Evolutionary conservation across 2,888 invertebrate species (phyloP).

Genomic region (Andrena haemorrhoa): DNA sequence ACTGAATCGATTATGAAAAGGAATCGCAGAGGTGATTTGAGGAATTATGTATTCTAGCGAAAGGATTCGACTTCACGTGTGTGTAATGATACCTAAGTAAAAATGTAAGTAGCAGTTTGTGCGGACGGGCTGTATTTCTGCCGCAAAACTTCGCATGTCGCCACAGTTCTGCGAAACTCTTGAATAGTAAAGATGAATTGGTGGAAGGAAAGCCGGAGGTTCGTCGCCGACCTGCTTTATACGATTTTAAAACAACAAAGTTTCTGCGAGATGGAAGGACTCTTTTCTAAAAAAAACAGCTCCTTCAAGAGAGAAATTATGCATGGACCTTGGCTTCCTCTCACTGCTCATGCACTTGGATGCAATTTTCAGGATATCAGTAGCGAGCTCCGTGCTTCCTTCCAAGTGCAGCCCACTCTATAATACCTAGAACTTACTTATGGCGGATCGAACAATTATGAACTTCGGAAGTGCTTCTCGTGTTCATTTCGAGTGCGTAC

Average conservation of each 20-base stretch:
- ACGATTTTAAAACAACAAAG: conserved; percentile 13
- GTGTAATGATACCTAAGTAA: background rate
- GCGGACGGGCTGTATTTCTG: background rate
- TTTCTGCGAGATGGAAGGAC: background rate
- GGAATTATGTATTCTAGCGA: background rate
- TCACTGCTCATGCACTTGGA: background rate
- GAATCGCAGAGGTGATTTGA: background rate
- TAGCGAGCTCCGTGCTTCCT: conserved; percentile 7
- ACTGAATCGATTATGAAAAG: background rate
- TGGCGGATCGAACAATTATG: conserved; percentile 2
- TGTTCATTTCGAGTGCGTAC: background rate
- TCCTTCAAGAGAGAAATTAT: conserved; percentile 22
- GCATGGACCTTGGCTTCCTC: conserved; percentile 8
- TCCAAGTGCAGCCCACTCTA: background rate
- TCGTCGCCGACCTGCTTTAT: background rate
- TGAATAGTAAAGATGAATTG: background rate
- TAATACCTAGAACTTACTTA: conserved; percentile 17
- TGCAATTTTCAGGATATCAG: conserved; percentile 40
- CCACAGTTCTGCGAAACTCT: background rate
- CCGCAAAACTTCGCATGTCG: background rate
- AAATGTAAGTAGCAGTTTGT: background rate
- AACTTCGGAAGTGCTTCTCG: background rate
- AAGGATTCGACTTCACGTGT: background rate
- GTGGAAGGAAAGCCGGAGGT: background rate
- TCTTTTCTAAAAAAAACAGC: background rate